Conservation (phyloP, 2,113 vertebrate genomes). For the Carlito syrichta region DNA sequence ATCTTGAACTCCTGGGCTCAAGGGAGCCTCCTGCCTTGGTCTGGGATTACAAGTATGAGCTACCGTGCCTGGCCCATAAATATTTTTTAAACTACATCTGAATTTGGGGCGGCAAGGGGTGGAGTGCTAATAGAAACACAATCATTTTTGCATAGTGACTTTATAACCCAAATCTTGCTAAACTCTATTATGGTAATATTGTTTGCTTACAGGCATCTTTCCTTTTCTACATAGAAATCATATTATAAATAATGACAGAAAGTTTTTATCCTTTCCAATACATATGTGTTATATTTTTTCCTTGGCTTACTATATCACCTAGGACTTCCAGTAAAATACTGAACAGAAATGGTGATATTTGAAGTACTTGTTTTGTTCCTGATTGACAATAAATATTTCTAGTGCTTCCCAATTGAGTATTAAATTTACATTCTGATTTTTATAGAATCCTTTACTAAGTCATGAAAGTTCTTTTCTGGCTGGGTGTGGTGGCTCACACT, state of each 20-base stretch:
- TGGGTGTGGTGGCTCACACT: background rate
- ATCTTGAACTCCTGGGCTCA: background rate
- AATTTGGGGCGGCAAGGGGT: no score
- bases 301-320: background rate
- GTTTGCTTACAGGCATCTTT: background rate
- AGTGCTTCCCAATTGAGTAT: background rate
- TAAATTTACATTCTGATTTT: background rate
- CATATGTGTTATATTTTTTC: background rate
- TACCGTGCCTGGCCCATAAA: accelerated
- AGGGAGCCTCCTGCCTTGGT: background rate
- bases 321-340: background rate
- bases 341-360: background rate
- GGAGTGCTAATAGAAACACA: background rate
- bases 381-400: background rate
- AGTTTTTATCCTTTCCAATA: background rate
- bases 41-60: background rate
- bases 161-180: background rate
- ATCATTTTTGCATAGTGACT: background rate
- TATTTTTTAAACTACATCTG: no score
- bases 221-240: background rate
- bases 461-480: background rate
- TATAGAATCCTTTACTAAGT: background rate
- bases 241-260: background rate
- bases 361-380: background rate
- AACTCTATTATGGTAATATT: background rate